These are phyloP conservation scores for Tichodroma muraria DNA, from an alignment of 2,113 vertebrate genomes.

Conservation along the genomic window DNA sequence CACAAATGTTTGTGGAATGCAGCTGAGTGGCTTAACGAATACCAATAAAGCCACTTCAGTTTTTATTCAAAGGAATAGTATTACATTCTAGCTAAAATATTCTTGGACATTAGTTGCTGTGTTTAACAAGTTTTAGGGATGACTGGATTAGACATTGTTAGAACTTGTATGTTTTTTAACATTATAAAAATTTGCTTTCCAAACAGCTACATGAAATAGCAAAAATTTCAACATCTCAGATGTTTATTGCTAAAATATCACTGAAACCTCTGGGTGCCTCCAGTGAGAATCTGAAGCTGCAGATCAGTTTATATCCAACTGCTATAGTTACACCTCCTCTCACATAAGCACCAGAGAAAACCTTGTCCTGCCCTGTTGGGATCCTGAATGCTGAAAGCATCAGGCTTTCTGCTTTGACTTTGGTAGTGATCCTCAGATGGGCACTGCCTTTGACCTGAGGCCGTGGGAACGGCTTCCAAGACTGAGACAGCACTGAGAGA, in stretches of 20 bases:
- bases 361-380: no score
- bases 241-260: neutral
- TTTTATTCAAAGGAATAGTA: conserved; percentile 3
- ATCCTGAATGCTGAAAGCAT: no score
- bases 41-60: neutral
- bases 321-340: neutral
- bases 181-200: neutral
- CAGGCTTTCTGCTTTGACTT: no score
- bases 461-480: no score
- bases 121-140: neutral
- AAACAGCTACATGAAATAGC: neutral
- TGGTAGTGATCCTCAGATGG: no score
- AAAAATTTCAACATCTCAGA: neutral
- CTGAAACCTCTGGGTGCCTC: neutral
- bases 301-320: neutral
- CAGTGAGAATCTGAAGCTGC: neutral
- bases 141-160: neutral
- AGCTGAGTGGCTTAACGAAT: neutral
- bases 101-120: neutral
- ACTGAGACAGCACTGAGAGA: no score
- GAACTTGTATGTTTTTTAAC: neutral
- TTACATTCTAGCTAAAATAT: neutral
- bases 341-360: neutral
- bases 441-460: no score
- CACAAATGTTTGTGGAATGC: conserved; percentile 24